Conservation (phyloP, 2,113 vertebrate species). For the Dicentrarchus labrax region DNA sequence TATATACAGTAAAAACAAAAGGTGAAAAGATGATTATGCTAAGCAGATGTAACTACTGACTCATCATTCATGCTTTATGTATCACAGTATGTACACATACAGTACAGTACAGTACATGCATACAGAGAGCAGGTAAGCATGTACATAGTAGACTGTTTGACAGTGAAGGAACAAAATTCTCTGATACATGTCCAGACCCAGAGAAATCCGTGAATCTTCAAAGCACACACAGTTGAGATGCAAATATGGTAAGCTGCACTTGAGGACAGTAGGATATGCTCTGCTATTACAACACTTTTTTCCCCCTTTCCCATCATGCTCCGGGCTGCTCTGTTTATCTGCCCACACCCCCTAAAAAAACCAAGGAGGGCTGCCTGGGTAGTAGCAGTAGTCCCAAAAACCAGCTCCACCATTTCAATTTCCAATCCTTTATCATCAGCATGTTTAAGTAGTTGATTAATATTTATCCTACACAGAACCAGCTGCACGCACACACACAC, state of each 20-base stretch:
- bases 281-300: constrained; percentile 70
- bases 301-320: constrained; percentile 56
- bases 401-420: constrained; percentile 18
- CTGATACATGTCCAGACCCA: constrained; percentile 52
- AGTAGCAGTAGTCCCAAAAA: constrained; percentile 16
- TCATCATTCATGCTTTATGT: constrained; percentile 12
- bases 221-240: constrained; percentile 74
- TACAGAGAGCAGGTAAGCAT: constrained; percentile 20
- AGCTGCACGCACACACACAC: not conserved
- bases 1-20: constrained; percentile 29
- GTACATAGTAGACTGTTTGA: not conserved
- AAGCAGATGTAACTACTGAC: constrained; percentile 27
- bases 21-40: constrained; percentile 28
- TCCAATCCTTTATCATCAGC: constrained; percentile 19
- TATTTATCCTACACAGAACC: constrained; percentile 36
- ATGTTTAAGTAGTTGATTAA: constrained; percentile 50
- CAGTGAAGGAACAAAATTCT: constrained; percentile 35
- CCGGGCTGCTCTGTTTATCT: constrained; percentile 80
- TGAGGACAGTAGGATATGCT: constrained; percentile 72
- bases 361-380: constrained; percentile 37
- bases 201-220: constrained; percentile 75
- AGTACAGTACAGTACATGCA: not conserved
- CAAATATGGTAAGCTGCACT: constrained; percentile 78
- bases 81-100: constrained; percentile 9
- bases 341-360: constrained; percentile 37